Evolutionary conservation across 2,797 vertebrate species (phyloP), one percentile per base, ranked within the genome.

Genomic region (Catostomus latipinnis): DNA sequence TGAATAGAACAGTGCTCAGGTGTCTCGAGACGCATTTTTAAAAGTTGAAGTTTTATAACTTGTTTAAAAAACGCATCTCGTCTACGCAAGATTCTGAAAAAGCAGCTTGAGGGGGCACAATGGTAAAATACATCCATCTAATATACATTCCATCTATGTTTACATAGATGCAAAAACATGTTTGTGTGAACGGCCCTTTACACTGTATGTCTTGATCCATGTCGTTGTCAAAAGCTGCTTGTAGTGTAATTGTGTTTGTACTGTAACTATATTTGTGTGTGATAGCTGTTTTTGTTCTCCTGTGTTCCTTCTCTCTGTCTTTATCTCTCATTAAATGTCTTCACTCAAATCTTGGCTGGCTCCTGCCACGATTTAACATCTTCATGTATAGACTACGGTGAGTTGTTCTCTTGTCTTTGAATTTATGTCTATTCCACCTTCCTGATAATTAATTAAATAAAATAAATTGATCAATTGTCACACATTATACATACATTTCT

Each of bases 301-400:
- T 81, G 71, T 82, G 66, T 81, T 85, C 66, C 52, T 49, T 43
- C 62, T 76, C 11, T 60, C 8, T 34, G 34, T 34, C 34, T 34
- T 34, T 34, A 34, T 34, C 34, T 34, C 65, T 87, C 88, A 85
- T 89, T 80, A 81, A 81, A 83, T 88, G 80, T 88, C 87, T 13
- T 88, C 88, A 82, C 83, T 58, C 70, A 81, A 87, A 78, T 91
- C 85, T 90, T 89, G 53, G n/a, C 53, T 1, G 50, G 50, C 50
- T 8, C 50, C 2, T 52, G 3, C 50, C 11, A 8, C 50, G 11
- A 52, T 9, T 9, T 52, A 8, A 8, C 49, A 79, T 88, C 85
- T 76, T 77, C 89, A 52, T 86, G 84, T 75, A 81, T 88, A 94
- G 94, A 94, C 91, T 18, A 91, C 82, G 91, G 94, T 52, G 50